A percentile compares a stretch with the other conserved stretches of the same genome.
These are phyloP conservation scores for Brachyhypopomus gauderio DNA, from an alignment of 2,113 vertebrate species.

Conservation along the genomic window DNA sequence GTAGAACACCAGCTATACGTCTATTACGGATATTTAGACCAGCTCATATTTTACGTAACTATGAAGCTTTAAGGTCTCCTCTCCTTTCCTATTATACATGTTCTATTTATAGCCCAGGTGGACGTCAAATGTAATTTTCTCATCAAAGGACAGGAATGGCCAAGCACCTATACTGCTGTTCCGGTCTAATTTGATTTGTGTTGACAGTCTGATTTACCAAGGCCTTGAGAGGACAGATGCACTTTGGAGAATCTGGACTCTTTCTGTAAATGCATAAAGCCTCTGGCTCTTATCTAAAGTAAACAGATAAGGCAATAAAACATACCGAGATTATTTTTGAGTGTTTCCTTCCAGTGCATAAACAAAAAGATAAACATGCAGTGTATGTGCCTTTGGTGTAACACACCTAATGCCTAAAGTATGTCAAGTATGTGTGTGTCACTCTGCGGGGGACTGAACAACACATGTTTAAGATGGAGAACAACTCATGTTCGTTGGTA, in stretches of 20 bases:
- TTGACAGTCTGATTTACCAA: constrained; percentile 55
- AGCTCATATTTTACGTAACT: neutral
- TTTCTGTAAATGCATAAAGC: constrained; percentile 46
- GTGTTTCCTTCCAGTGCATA: neutral
- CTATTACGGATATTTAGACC: neutral
- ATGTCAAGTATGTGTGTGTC: neutral
- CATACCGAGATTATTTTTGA: constrained; percentile 21
- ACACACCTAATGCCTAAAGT: neutral
- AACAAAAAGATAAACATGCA: constrained; percentile 16
- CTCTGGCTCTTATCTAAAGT: constrained; percentile 23
- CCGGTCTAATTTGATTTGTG: constrained; percentile 57
- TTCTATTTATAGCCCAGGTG: constrained; percentile 46
- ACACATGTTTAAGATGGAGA: neutral
- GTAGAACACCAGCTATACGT: neutral
- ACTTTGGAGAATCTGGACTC: constrained; percentile 43
- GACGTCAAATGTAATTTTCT: constrained; percentile 56
- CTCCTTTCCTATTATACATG: constrained; percentile 51
- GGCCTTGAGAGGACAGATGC: constrained; percentile 38
- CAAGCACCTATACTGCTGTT: constrained; percentile 48
- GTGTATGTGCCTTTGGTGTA: neutral
- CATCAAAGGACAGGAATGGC: constrained; percentile 50
- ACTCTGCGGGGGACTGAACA: neutral
- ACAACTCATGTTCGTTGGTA: neutral
- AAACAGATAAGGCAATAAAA: constrained; percentile 31
- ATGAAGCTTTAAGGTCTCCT: constrained; percentile 31